Evolutionary conservation across 2,888 invertebrate species (phyloP), one percentile per base, ranked within the genome.

Genomic region (Polyploca ridens): DNA sequence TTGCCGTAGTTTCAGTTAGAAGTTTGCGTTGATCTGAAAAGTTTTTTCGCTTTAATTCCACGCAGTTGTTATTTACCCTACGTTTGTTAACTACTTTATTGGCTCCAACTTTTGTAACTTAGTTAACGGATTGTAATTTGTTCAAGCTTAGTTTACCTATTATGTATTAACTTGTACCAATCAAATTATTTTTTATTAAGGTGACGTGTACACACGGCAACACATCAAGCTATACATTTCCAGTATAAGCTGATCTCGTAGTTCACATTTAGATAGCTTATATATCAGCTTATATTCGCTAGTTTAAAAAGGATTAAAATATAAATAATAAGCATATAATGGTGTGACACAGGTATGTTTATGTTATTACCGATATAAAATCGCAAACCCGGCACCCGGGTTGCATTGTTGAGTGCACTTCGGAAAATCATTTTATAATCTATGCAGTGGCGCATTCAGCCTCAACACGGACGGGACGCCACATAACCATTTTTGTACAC

Each of bases 391-490:
- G 73, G 38, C 75, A 76, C 71, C 66, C 67, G 66, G 73, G 71
- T 67, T 66, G 75, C 72, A 71, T 72, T 68, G 74, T 68, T 75
- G 81, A 87, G 86, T 83, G 88, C 87, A 86, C 88, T 89, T 83
- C 76, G 78, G 79, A 81, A 88, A 88, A 88, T 89, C 87, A 87
- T 86, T 87, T 87, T 87, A 88, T 88, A 86, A 88, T 86, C 87
- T 82, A 85, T 86, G 84, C 82, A 82, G 75, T 76, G 69, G 67
- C 66, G 66, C 71, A 74, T 76, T 72, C 75, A 69, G 72, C 75
- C 70, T 72, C 74, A 77, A 77, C 77, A 71, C 66, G 68, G 73
- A 74, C 72, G 71, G 71, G 69, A 65, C 67, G 72, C 73, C 69
- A 69, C 78, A 78, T 79, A 81, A 81, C 81, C 79, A 83, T 87